Evolutionary conservation across 2,888 invertebrate genomes (phyloP), one percentile per base, ranked within the genome.

Genomic region (Leptinotarsa peninsularis): DNA sequence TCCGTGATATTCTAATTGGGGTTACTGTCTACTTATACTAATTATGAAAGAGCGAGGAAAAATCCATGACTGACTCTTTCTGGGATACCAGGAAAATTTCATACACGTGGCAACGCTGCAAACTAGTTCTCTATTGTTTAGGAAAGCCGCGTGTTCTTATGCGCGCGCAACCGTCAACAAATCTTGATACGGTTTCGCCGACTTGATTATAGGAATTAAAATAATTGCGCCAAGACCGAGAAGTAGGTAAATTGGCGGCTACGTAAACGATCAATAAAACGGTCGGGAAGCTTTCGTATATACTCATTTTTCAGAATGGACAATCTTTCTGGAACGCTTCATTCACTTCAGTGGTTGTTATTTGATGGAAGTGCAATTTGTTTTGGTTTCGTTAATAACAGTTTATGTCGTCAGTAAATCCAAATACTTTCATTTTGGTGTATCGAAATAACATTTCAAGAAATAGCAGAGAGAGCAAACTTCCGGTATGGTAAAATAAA

Each of bases 121-220:
- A 27, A 14, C 5, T 3, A 43, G 49, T 33, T 58, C 33, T 66
- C 49, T 49, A 49, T 49, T 15, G 54, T 50, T 27, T 27, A 33
- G 23, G 54, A 70, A 72, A 72, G 52, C 67, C 72, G 72, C 72
- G 67, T 67, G 67, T 49, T 56, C 2, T 15, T 33, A 49, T 54
- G 72, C 67, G 67, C 63, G 56, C 72, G 72, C 72, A 72, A 54
- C 63, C 27, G 43, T 27, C 63, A 33, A 63, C 63, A 63, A 63
- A 63, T 63, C 63, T 63, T 63, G 63, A 63, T 63, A 63, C 10
- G 33, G 63, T 27, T 63, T 63, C 18, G 58, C 49, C 49, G 58
- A 54, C 63, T 70, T 58, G 70, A 54, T 43, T 43, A 54, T 18
- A 17, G 43, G 27, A 43, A 70, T 70, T 63, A 15, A 33, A 43